phyloP scores from a whole-genome alignment of 2,797 vertebrate genomes.

The Falco cherrug region DNA sequence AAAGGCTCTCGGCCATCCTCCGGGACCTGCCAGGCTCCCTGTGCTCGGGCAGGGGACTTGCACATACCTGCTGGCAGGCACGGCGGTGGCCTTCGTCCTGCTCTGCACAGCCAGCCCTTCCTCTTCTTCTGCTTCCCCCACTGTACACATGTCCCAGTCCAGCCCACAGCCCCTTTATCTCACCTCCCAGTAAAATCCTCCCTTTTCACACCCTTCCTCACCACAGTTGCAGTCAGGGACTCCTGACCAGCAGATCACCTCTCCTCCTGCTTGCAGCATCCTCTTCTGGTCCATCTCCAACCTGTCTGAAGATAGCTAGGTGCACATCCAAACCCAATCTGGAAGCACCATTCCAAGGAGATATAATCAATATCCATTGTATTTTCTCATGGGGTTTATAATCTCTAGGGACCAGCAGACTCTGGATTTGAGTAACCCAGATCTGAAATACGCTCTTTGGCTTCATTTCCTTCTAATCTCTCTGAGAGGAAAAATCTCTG shows the following conservation, averaged over 20 bases:
- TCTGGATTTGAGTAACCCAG: not conserved
- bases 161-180: not conserved
- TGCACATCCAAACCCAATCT: not conserved
- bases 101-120: not conserved
- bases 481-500: not conserved
- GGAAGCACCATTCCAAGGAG: not conserved
- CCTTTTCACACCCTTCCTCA: not conserved
- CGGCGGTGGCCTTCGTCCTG: not conserved
- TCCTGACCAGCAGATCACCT: not conserved
- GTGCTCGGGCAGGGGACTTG: not conserved
- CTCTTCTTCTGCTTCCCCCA: accelerated
- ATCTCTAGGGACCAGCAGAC: not conserved
- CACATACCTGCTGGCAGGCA: accelerated
- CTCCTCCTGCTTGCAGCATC: not conserved
- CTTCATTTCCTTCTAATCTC: not conserved
- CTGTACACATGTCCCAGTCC: not conserved
- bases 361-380: no score
- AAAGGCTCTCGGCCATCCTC: not conserved
- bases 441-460: not conserved
- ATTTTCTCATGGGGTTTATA: not conserved
- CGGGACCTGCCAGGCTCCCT: not conserved
- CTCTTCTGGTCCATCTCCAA: not conserved
- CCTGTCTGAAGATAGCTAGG: no score
- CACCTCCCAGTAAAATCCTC: not conserved
- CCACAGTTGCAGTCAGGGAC: not conserved